Evolutionary conservation across 92 coral and sea anemone genomes (phyloP).

Genomic region (Paramuricea clavata): DNA sequence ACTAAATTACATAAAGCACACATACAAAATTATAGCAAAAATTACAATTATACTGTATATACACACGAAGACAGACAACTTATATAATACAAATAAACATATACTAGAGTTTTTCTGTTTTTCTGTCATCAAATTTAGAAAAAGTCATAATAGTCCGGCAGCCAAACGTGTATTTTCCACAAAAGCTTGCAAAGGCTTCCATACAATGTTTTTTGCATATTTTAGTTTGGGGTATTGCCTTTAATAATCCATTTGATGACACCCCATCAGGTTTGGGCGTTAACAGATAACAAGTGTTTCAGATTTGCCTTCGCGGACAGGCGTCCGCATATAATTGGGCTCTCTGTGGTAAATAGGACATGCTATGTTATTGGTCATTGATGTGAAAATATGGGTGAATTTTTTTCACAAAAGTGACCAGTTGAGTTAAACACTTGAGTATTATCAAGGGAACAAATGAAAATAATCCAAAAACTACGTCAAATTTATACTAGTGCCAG

Average conservation of each 20-base stretch:
- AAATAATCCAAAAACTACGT: no score
- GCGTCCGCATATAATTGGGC: slow-evolving; percentile 32
- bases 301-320: slow-evolving; percentile 45
- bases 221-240: slow-evolving; percentile 8
- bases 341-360: neutral
- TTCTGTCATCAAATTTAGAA: no score
- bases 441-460: no score
- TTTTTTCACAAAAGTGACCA: slow-evolving; percentile 14
- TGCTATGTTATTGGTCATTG: slow-evolving; percentile 9
- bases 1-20: no score
- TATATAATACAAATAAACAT: no score
- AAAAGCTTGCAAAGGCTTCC: slow-evolving; percentile 56
- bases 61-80: no score
- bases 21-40: no score
- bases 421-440: no score
- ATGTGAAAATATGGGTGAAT: slow-evolving; percentile 21
- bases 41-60: no score
- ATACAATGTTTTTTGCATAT: slow-evolving; percentile 53
- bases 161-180: slow-evolving; percentile 25
- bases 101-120: no score
- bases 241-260: slow-evolving; percentile 55
- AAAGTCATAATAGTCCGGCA: no score
- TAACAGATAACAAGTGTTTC: slow-evolving; percentile 54
- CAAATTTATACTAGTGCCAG: no score
- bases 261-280: slow-evolving; percentile 40